phyloP scores from a whole-genome alignment of 2,113 vertebrate genomes.

The Bufo gargarizans region DNA sequence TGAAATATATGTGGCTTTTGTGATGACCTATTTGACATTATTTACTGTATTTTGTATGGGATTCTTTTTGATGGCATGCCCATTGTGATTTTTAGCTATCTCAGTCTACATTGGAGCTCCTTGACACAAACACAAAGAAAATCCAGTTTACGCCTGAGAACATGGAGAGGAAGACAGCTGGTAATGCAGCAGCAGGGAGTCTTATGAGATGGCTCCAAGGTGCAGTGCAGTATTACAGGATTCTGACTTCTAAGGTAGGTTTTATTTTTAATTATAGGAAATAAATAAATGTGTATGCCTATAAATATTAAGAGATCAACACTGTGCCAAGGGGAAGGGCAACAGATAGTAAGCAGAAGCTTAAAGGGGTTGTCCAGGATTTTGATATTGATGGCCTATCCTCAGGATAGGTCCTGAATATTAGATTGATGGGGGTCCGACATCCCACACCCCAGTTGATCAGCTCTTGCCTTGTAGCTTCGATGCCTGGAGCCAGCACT shows the following conservation, averaged over 20 bases:
- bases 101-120: slow-evolving; percentile 49
- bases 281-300: neutral
- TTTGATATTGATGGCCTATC: no score
- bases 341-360: neutral
- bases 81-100: slow-evolving; percentile 27
- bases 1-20: neutral
- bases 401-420: no score
- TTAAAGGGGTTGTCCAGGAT: neutral
- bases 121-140: slow-evolving; percentile 50
- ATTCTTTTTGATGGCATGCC: neutral
- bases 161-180: slow-evolving; percentile 50
- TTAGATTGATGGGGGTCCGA: no score
- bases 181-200: slow-evolving; percentile 35
- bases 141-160: slow-evolving; percentile 51
- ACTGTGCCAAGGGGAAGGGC: neutral
- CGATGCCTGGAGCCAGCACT: no score
- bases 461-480: no score
- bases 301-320: neutral
- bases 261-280: neutral
- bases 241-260: slow-evolving; percentile 52
- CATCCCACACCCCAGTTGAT: no score
- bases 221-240: slow-evolving; percentile 48
- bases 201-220: slow-evolving; percentile 55
- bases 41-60: neutral
- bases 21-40: neutral